phyloP scores from a whole-genome alignment of 2,113 vertebrate species.

The Vimba vimba region DNA sequence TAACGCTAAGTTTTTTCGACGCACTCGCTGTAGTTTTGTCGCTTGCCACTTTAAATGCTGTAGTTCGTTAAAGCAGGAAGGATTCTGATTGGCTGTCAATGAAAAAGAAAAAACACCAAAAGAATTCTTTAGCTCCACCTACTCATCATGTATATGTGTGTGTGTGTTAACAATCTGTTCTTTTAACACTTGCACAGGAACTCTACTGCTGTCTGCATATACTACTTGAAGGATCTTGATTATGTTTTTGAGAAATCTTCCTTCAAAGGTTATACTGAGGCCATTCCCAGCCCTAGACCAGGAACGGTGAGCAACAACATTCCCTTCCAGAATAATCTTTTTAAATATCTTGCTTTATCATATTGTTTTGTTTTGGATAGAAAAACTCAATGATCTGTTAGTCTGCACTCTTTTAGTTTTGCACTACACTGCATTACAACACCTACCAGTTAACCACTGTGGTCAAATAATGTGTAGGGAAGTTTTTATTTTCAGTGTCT shows the following conservation, averaged over 20 bases:
- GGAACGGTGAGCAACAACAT: constrained; percentile 78
- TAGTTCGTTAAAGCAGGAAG: too few relatives aligned
- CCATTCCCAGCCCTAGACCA: constrained; percentile 79
- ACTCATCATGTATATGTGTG: too few relatives aligned
- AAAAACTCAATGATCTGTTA: not conserved
- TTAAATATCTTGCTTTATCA: not conserved
- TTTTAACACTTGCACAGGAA: constrained; percentile 76
- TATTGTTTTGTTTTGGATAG: not conserved
- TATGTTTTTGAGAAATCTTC: constrained; percentile 80
- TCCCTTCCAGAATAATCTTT: not conserved
- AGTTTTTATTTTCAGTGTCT: not conserved
- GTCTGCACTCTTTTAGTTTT: not conserved
- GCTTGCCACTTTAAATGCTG: too few relatives aligned
- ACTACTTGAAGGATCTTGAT: constrained; percentile 83
- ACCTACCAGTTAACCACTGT: not conserved
- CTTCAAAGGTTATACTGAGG: constrained; percentile 79
- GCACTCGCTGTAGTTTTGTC: too few relatives aligned
- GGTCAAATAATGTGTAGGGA: not conserved
- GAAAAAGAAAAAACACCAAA: too few relatives aligned
- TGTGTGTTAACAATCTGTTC: too few relatives aligned
- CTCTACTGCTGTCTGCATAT: constrained; percentile 87
- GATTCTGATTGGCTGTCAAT: too few relatives aligned
- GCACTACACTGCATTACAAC: not conserved
- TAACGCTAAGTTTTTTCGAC: too few relatives aligned
- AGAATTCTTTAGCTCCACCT: too few relatives aligned